phyloP scores from a whole-genome alignment of 1,140 invertebrate genomes.

The Holotrichia oblita region DNA sequence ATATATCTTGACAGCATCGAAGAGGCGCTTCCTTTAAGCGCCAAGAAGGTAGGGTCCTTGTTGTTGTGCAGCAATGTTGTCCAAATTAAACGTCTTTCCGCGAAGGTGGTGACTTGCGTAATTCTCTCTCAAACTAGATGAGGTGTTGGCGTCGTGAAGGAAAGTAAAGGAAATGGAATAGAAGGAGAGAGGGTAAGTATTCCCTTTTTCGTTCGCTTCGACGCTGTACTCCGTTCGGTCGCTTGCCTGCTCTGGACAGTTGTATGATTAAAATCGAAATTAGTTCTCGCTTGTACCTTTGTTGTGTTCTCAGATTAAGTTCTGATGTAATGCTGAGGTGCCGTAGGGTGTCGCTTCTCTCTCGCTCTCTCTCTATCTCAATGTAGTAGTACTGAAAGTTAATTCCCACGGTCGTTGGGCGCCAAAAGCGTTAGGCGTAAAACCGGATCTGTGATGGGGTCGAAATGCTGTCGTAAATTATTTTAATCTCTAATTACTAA shows the following conservation, averaged over 20 bases:
- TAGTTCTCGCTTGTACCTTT: slow-evolving; percentile 26
- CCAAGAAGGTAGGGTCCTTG: too few species aligned
- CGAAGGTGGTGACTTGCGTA: not conserved
- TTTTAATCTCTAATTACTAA: slow-evolving; percentile 28
- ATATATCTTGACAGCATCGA: too few species aligned
- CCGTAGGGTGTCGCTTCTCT: not conserved
- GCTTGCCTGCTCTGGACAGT: slow-evolving; percentile 16
- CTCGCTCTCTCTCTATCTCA: not conserved
- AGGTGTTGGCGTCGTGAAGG: not conserved
- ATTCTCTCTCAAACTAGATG: not conserved
- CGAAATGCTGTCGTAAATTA: too few species aligned
- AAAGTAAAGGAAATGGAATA: too few species aligned
- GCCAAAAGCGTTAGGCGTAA: not conserved
- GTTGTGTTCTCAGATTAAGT: slow-evolving; percentile 27
- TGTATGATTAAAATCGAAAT: slow-evolving; percentile 34
- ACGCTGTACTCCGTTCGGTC: not conserved
- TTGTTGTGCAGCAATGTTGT: not conserved
- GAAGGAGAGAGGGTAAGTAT: too few species aligned
- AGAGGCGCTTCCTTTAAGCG: too few species aligned
- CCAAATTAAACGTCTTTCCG: not conserved
- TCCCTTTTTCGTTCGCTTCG: not conserved
- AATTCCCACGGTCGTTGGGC: not conserved
- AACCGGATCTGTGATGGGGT: not conserved
- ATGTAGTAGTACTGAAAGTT: not conserved
- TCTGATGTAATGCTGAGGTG: slow-evolving; percentile 19